Evolutionary conservation across 2,797 vertebrate species (phyloP), one percentile per base, ranked within the genome.

Genomic region (Eurystomus glaucurus): DNA sequence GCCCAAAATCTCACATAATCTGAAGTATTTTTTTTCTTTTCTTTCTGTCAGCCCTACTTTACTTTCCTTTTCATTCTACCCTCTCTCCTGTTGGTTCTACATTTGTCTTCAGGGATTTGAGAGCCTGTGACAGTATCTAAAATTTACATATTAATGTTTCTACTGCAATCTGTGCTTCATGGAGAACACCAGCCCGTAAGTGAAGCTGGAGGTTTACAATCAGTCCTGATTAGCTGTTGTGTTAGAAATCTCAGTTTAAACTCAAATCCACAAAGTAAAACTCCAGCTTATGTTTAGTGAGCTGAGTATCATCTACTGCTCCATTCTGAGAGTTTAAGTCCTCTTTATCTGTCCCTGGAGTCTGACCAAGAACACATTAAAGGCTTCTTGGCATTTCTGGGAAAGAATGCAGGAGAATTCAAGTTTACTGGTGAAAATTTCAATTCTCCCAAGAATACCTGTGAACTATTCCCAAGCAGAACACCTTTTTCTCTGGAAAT

Each of bases 401-500:
- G 85, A 92, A 89, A 85, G 83, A 88, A 79, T 1, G 6, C 0
- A 0, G 25, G 60, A 90, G 31, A 92, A 75, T 90, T 92, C n/a
- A 29, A 75, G 66, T 88, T 93, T 62, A 37, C 60, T 92, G 88
- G 29, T 58, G 52, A 70, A 79, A 77, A 77, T 77, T 85, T 85
- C 83, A 9, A 20, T 50, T 80, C 21, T 85, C 22, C 28, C 39
- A 85, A 77, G 64, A 92, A 85, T 43, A 75, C 68, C 22, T 87
- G 55, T 74, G 74, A 91, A 61, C 51, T 92, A 52, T 78, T 96
- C 60, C n/a, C 4, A 6, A 77, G 50, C 25, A 66, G 68, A 93
- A 70, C 66, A 93, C 70, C 74, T 94, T 96, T 86, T 35, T 85
- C 50, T 78, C 62, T 84, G 69, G 72, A n/a, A 93, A 82, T 90